Evolutionary conservation across 2,888 invertebrate genomes (phyloP), one percentile per base, ranked within the genome.

Genomic region (Phaonia tiefii): DNA sequence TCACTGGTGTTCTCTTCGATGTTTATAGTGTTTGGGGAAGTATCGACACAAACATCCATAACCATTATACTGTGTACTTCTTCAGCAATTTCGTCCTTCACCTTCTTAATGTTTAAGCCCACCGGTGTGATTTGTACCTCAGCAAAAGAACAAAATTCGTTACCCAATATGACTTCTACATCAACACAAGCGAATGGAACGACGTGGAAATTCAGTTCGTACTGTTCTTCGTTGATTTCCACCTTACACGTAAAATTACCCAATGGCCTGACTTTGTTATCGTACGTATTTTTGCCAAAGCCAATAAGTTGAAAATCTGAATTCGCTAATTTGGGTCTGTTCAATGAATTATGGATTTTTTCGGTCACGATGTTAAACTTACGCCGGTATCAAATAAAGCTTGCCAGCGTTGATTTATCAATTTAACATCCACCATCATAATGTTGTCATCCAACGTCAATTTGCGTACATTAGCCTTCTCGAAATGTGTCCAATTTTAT

Each of bases 321-420:
- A n/a, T n/a, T n/a, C n/a, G n/a, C n/a, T n/a, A n/a, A n/a, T n/a
- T n/a, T 31, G 42, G 63, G 58, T 42, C 39, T 65, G 11, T 58
- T 26, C 49, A 69, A 54, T 13, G 20, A 13, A 22, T 26, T 54
- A 44, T 56, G 46, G 37, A 69, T 42, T 8, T 39, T 25, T 11
- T 51, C 44, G n/a, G 66, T 49, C 11, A 73, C 20, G 2, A n/a
- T n/a, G n/a, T n/a, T n/a, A n/a, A n/a, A n/a, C n/a, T n/a, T n/a
- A n/a, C n/a, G n/a, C n/a, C 76, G 8, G 73, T 76, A 51, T 77
- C 80, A 25, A 71, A 51, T 25, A 80, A 70, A 49, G 80, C 49
- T 10, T 37, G 8, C 22, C 25, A 49, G 4, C 76, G 70, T 80
- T 7, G n/a, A n/a, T n/a, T n/a, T n/a, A n/a, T n/a, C n/a, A n/a